phyloP scores from a whole-genome alignment of 2,113 vertebrate species.

The Urocynchramus pylzowi region DNA sequence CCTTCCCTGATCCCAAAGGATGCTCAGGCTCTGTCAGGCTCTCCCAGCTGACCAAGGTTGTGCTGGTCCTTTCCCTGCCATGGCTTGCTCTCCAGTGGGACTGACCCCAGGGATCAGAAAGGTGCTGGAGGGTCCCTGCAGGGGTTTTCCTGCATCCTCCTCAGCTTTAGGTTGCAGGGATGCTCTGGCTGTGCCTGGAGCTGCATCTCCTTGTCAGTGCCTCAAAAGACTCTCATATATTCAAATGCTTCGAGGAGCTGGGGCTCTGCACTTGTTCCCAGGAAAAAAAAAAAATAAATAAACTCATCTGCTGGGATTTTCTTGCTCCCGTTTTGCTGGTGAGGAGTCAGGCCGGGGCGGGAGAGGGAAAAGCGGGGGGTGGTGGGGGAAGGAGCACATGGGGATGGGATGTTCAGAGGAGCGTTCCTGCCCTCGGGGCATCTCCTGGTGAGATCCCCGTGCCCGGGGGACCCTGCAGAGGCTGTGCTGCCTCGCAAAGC shows the following conservation, averaged over 20 bases:
- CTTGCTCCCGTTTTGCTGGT: neutral
- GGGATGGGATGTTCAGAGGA: neutral
- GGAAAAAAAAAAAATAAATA: neutral
- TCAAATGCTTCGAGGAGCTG: slow-evolving; percentile 42
- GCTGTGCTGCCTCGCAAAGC: neutral
- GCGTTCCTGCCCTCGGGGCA: fast-evolving
- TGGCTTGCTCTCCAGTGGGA: neutral
- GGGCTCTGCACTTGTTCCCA: neutral
- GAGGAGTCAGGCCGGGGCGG: neutral
- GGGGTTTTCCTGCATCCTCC: neutral
- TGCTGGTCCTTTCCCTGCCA: neutral
- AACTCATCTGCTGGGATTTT: neutral
- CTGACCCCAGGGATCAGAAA: neutral
- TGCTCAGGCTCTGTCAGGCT: neutral
- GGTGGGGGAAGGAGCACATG: neutral
- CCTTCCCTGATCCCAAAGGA: neutral
- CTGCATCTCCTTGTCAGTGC: neutral
- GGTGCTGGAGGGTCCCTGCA: neutral
- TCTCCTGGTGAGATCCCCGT: fast-evolving
- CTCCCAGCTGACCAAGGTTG: neutral
- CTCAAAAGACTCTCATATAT: neutral
- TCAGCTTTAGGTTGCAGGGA: neutral
- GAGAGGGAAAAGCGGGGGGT: neutral
- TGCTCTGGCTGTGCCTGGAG: neutral
- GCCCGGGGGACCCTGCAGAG: neutral